Percentiles rank a stretch among this genome's conserved stretches.
Evolutionary conservation across 1,140 invertebrate genomes (phyloP).

Genomic region (Caenorhabditis inopinata): DNA sequence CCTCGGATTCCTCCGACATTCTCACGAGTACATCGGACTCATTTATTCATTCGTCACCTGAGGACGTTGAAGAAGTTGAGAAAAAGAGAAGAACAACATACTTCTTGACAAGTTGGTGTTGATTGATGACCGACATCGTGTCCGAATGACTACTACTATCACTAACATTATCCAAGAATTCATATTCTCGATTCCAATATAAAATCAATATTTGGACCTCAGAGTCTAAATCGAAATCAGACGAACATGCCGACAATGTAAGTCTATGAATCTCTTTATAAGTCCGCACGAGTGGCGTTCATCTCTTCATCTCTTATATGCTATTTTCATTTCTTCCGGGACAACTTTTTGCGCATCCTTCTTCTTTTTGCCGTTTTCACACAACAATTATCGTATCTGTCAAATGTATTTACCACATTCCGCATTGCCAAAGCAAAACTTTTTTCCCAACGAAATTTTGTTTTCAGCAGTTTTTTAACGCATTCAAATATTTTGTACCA

Average conservation of each 20-base stretch:
- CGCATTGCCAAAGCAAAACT: background rate
- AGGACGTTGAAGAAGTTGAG: background rate
- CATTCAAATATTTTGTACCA: no score
- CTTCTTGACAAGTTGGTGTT: slow-evolving; percentile 26
- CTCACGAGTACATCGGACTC: slow-evolving; percentile 16
- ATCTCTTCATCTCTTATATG: background rate
- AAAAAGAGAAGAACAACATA: background rate
- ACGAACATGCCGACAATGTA: slow-evolving; percentile 11
- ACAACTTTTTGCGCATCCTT: background rate
- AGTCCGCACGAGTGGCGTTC: background rate
- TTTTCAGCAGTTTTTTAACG: background rate
- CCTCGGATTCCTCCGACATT: background rate
- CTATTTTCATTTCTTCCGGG: background rate
- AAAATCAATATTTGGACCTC: background rate
- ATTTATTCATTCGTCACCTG: slow-evolving; percentile 30
- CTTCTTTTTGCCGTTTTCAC: background rate
- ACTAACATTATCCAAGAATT: slow-evolving; percentile 5
- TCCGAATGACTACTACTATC: slow-evolving; percentile 17
- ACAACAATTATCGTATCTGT: slow-evolving; percentile 27
- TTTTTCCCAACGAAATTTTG: background rate
- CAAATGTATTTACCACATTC: slow-evolving; percentile 32
- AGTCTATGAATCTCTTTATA: slow-evolving; percentile 27
- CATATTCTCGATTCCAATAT: background rate
- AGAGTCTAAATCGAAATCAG: background rate
- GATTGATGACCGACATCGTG: slow-evolving; percentile 22